Base-by-base conservation (phyloP, 2,797 vertebrate genomes). In the Lepilemur septentrionalis region DNA sequence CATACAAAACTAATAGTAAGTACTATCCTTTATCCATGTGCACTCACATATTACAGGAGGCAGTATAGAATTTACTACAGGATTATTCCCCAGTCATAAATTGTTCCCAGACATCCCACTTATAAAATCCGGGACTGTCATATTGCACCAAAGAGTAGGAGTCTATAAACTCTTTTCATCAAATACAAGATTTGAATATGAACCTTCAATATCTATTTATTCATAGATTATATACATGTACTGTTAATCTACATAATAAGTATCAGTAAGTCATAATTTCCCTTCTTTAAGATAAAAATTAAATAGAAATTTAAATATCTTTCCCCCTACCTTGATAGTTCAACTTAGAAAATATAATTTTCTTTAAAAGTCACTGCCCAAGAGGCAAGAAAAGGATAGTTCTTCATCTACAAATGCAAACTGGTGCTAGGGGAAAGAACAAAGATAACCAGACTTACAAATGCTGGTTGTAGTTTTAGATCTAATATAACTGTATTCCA, bases 291-390 rank as follows among this genome's bases (percentile, higher is more conserved):
- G 25, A 61, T 59, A 75, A 90, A 89, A 87, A 63, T 61, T 67
- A 80, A 93, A 70, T 28, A 84, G 57, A 84, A 84, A 93, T 76
- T 55, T 95, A 41, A 93, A 23, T 69, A 78, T 65, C 78, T 82
- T 32, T 12, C 10, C 76, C n/a, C 13, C 61, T 0, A 78, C 28
- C 52, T 79, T 63, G 65, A 75, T 93, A 14, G 18, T 83, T 92
- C 38, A 67, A 25, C 28, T 78, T 38, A 55, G 43, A 50, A 9
- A 43, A 94, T 3, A 89, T 1, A 90, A 87, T 69, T 78, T 72
- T 79, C 63, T 75, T 93, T 84, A 69, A 94, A 95, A 87, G 50
- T 13, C n/a, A 52, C 1, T 92, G 50, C 2, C 23, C 14, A 63
- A 92, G 67, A 83, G 12, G 7, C 17, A 92, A 89, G 35, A 90